These are phyloP conservation scores for Amblyornis subalaris DNA, from an alignment of 2,113 vertebrate genomes.

Conservation along the genomic window DNA sequence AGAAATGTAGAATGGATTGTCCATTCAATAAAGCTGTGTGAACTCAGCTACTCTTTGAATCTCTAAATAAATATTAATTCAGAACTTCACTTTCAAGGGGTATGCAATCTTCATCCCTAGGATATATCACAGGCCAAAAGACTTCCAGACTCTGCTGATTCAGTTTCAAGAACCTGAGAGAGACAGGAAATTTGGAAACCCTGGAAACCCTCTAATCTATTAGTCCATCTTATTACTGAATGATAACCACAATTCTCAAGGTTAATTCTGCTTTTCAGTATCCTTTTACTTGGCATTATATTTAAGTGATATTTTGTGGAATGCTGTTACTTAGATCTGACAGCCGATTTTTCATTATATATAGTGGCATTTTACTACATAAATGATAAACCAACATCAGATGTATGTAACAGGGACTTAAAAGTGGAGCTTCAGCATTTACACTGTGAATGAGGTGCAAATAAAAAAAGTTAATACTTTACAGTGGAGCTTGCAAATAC, in stretches of 20 bases:
- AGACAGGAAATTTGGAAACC: not conserved
- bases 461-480: constrained; percentile 51
- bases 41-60: not conserved
- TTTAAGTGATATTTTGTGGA: constrained; percentile 27
- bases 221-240: not conserved
- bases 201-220: not conserved
- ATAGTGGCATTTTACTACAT: constrained; percentile 42
- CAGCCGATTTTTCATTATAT: constrained; percentile 49
- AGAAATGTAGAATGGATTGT: not conserved
- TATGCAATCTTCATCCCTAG: not conserved
- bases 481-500: not conserved
- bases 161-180: not conserved
- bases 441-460: constrained; percentile 38
- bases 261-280: constrained; percentile 8
- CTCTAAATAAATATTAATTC: not conserved
- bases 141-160: not conserved
- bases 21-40: not conserved
- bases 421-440: constrained; percentile 26
- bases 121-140: not conserved
- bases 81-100: not conserved
- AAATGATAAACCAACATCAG: not conserved
- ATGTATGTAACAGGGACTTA: not conserved
- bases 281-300: constrained; percentile 29
- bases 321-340: constrained; percentile 5
- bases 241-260: not conserved